These are phyloP conservation scores for Drepanosiphum platanoidis DNA, from an alignment of 2,888 invertebrate species.

Conservation along the genomic window DNA sequence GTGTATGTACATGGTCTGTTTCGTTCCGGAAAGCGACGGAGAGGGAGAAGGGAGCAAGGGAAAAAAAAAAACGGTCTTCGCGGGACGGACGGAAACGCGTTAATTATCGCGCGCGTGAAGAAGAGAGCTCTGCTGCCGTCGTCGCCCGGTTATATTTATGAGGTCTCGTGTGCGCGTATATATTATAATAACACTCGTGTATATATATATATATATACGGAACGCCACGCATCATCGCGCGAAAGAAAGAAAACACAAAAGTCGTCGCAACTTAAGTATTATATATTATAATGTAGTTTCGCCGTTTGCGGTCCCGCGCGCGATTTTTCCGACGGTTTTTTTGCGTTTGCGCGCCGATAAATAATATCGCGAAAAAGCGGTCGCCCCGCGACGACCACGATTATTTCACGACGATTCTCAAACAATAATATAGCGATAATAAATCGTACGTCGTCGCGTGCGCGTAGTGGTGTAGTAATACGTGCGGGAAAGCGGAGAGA, in stretches of 20 bases:
- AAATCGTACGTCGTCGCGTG: neutral
- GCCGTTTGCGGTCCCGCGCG: neutral
- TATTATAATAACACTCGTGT: neutral
- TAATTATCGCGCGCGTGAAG: neutral
- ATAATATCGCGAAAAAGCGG: too few relatives aligned
- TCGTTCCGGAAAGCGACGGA: slow-evolving; percentile 3
- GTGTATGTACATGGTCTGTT: neutral
- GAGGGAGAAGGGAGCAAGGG: neutral
- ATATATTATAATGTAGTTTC: too few relatives aligned
- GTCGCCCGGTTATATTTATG: slow-evolving; percentile 22
- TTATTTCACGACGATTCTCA: neutral
- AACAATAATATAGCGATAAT: too few relatives aligned
- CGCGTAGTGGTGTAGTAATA: neutral
- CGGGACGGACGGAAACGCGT: slow-evolving; percentile 38
- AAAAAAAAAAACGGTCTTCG: slow-evolving; percentile 7
- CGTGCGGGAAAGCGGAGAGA: neutral
- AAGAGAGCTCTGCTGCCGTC: neutral
- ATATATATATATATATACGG: too few relatives aligned
- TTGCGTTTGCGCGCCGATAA: neutral
- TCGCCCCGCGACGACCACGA: too few relatives aligned
- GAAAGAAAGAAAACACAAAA: neutral
- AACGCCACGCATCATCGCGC: neutral
- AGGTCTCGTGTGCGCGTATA: neutral
- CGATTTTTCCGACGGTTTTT: neutral
- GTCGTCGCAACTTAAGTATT: neutral